Percentiles rank a stretch among this genome's conserved stretches.
These are phyloP conservation scores for Castor canadensis DNA, from an alignment of 2,113 vertebrate species.

Conservation along the genomic window DNA sequence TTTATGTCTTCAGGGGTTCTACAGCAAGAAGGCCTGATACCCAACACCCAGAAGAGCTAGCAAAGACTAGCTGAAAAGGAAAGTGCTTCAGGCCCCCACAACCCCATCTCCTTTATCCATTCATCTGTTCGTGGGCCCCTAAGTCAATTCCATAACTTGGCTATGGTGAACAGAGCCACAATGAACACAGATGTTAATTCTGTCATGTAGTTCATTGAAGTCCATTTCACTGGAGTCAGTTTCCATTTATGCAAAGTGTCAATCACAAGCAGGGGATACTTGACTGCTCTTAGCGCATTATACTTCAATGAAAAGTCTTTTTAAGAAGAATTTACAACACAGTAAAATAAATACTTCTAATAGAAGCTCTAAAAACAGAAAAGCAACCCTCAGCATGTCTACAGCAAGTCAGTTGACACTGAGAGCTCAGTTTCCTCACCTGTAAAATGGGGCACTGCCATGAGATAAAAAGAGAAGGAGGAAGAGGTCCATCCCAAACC, in stretches of 20 bases:
- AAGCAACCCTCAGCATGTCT: background rate
- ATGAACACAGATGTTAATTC: too few species aligned
- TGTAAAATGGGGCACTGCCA: background rate
- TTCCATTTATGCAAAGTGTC: background rate
- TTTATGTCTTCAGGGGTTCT: background rate
- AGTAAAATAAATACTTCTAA: background rate
- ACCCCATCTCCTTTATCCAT: background rate
- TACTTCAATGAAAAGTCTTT: background rate
- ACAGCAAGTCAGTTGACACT: background rate
- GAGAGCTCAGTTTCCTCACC: background rate
- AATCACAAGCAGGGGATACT: background rate
- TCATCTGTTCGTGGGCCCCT: too few species aligned
- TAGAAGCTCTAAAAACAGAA: background rate
- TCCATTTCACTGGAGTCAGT: too few species aligned
- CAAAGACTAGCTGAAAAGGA: background rate
- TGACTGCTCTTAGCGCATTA: background rate
- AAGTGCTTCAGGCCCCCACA: background rate
- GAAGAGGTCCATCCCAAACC: background rate
- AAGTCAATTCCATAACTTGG: too few species aligned
- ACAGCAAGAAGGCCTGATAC: background rate
- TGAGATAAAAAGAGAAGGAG: background rate
- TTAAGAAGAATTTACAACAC: background rate
- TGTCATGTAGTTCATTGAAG: too few species aligned
- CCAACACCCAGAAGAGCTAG: background rate
- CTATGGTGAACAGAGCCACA: too few species aligned